These are phyloP conservation scores for Tiliqua scincoides DNA, from an alignment of 2,113 vertebrate genomes.

Conservation along the genomic window DNA sequence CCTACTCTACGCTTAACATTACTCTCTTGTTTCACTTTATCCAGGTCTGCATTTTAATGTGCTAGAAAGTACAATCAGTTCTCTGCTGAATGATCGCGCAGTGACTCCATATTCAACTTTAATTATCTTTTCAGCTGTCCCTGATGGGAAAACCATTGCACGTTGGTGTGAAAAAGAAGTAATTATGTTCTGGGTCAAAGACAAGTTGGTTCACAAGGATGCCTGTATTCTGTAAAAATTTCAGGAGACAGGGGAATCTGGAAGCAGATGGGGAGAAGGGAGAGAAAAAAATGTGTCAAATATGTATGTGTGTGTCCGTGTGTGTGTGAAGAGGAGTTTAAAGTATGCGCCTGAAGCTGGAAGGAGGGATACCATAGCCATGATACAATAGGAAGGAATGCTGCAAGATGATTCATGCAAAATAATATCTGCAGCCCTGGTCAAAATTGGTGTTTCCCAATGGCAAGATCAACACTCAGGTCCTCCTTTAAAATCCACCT, in stretches of 20 bases:
- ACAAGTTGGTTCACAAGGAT: constrained; percentile 55
- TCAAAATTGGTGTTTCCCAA: neutral
- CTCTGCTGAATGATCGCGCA: constrained; percentile 35
- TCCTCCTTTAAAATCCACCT: neutral
- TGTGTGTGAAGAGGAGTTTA: neutral
- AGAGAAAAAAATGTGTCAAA: constrained; percentile 16
- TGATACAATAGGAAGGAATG: neutral
- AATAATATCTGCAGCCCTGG: neutral
- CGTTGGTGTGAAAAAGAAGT: constrained; percentile 44
- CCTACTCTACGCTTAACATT: neutral
- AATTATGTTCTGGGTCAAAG: constrained; percentile 57
- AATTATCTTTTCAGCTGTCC: constrained; percentile 51
- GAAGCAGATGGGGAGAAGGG: neutral
- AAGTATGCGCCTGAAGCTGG: constrained; percentile 24
- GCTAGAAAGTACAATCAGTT: constrained; percentile 23
- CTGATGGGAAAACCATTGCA: constrained; percentile 48
- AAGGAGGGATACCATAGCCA: constrained; percentile 37
- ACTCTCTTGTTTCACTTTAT: neutral
- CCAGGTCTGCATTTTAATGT: constrained; percentile 23
- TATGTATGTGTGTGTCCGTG: neutral
- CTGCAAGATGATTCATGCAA: neutral
- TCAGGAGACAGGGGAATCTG: neutral
- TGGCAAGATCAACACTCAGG: neutral
- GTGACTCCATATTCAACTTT: constrained; percentile 35
- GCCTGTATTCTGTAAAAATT: constrained; percentile 45